Evolutionary conservation across 2,888 invertebrate species (phyloP).

Genomic region (Aleiodes testaceus): DNA sequence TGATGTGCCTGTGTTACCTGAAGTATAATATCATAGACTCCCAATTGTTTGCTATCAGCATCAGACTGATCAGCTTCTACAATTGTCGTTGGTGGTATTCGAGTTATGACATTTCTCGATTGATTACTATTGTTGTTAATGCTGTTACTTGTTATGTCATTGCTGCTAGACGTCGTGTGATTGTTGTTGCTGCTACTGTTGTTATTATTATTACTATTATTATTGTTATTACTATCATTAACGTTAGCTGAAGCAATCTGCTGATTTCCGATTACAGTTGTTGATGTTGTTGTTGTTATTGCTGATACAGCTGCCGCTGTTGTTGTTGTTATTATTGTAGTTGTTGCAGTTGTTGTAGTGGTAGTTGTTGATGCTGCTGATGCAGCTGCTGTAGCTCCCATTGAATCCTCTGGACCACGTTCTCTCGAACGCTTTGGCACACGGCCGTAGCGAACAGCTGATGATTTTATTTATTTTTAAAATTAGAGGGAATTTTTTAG

Average conservation of each 20-base stretch:
- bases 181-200: constrained; percentile 55
- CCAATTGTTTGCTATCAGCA: constrained; percentile 76
- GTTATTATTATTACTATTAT: constrained; percentile 61
- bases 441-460: constrained; percentile 96
- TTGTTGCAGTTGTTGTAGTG: constrained; percentile 48
- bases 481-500: neutral
- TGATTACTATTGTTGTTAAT: constrained; percentile 59
- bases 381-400: constrained; percentile 71
- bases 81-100: constrained; percentile 69
- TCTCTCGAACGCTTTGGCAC: constrained; percentile 95
- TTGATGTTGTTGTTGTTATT: constrained; percentile 57
- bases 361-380: constrained; percentile 59
- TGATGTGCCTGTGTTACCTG: constrained; percentile 90
- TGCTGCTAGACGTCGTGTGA: constrained; percentile 52
- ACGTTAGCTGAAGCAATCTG: constrained; percentile 41
- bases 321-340: constrained; percentile 51
- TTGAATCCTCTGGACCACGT: constrained; percentile 78
- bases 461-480: constrained; percentile 19
- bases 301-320: constrained; percentile 50
- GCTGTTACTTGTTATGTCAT: constrained; percentile 65
- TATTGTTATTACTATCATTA: constrained; percentile 55
- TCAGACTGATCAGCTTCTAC: constrained; percentile 75
- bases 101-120: constrained; percentile 69
- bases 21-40: constrained; percentile 85
- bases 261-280: constrained; percentile 54